Conservation (phyloP, 1,140 invertebrate species). For the Octopus bimaculoides region DNA sequence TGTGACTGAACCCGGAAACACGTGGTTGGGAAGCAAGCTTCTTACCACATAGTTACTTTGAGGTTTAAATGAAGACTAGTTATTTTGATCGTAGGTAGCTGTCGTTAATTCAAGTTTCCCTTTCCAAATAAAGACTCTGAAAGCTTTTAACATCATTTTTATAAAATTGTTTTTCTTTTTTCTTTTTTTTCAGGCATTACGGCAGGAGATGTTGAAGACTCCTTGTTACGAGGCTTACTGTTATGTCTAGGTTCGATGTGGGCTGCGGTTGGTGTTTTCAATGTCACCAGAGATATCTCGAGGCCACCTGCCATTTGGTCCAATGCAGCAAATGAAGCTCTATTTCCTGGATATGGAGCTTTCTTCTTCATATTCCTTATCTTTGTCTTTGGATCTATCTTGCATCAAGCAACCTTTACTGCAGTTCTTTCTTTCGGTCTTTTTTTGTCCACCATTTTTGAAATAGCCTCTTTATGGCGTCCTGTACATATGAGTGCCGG, state of each 20-base stretch:
- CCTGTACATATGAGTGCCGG: slow-evolving; percentile 27
- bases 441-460: slow-evolving; percentile 32
- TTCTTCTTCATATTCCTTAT: slow-evolving; percentile 34
- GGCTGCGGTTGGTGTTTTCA: slow-evolving; percentile 32
- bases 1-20: too few relatives aligned
- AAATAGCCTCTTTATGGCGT: slow-evolving; percentile 35
- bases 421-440: slow-evolving; percentile 30
- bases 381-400: slow-evolving; percentile 26
- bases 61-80: too few relatives aligned
- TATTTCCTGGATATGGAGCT: slow-evolving; percentile 37
- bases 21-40: too few relatives aligned
- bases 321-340: slow-evolving; percentile 22
- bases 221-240: slow-evolving; percentile 28
- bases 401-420: slow-evolving; percentile 24
- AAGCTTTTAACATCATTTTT: too few relatives aligned
- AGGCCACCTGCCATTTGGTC: slow-evolving; percentile 6
- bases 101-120: too few relatives aligned
- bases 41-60: too few relatives aligned
- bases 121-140: too few relatives aligned
- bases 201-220: slow-evolving; percentile 23
- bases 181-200: slow-evolving; percentile 31
- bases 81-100: too few relatives aligned
- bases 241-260: slow-evolving; percentile 31
- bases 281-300: slow-evolving; percentile 27
- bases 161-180: too few relatives aligned